Evolutionary conservation across 2,888 invertebrate species (phyloP).

Genomic region (Diaprepes abbreviatus): DNA sequence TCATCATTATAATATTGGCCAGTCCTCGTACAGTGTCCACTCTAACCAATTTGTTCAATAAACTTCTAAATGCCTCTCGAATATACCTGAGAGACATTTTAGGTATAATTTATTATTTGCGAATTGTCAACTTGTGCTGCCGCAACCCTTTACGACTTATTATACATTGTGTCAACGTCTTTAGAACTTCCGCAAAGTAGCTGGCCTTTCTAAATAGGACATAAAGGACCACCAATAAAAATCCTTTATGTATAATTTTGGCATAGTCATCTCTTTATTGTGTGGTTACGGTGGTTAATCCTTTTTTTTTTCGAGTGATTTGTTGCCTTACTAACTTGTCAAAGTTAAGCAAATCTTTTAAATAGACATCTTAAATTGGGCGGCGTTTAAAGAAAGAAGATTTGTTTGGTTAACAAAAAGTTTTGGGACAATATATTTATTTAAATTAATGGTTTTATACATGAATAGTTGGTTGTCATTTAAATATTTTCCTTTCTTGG

Average conservation of each 20-base stretch:
- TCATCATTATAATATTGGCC: no score
- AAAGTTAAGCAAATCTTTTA: conserved; percentile 43
- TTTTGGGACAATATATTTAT: conserved; percentile 35
- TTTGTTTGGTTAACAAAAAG: conserved; percentile 40
- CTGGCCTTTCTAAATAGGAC: conserved; percentile 24
- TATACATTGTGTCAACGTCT: conserved; percentile 25
- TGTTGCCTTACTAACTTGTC: conserved; percentile 47
- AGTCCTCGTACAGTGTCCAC: background rate
- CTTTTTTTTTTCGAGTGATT: conserved; percentile 43
- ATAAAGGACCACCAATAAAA: conserved; percentile 44
- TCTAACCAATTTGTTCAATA: conserved; percentile 14
- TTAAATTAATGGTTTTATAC: conserved; percentile 30
- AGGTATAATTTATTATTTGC: conserved; percentile 29
- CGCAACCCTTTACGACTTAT: conserved; percentile 39
- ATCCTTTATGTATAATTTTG: conserved; percentile 43
- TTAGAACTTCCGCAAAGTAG: conserved; percentile 31
- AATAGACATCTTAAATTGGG: conserved; percentile 33
- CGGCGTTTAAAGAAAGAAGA: conserved; percentile 37
- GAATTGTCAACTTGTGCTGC: conserved; percentile 9
- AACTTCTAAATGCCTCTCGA: background rate
- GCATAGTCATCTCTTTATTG: conserved; percentile 44
- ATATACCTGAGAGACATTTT: background rate
- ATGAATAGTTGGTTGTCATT: conserved; percentile 7
- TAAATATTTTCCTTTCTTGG: background rate
- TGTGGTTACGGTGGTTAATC: conserved; percentile 43